Evolutionary conservation across 2,888 invertebrate genomes (phyloP), one percentile per base, ranked within the genome.

Genomic region (Athalia circularis): DNA sequence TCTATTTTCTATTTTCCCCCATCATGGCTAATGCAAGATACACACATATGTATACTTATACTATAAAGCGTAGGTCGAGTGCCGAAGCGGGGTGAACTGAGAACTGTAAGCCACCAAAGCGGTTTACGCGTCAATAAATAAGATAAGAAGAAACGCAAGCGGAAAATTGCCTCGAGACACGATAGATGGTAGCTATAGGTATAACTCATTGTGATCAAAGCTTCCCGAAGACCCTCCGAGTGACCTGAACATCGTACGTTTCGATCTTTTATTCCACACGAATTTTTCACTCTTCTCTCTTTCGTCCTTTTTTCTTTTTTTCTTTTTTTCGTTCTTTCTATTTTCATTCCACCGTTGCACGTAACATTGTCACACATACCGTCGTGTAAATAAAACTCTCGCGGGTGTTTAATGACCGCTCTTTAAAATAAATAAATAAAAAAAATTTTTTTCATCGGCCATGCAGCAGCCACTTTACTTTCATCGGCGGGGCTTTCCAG

Each of bases 91-190:
- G 50, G 52, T 43, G 43, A 29, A 29, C 29, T 2, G 29, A 29
- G 29, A 29, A 29, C 29, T 29, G 29, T 29, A 29, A 65, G 64
- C 9, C 47, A 68, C 52, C 13, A 68, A 68, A 52, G 9, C 52
- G 52, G 29, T 68, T 68, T 68, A 68, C 67, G 8, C 67, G 9
- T 52, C 67, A 11, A 68, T 68, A 15, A 68, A 65, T 47, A 65
- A 65, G 47, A 65, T 48, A 48, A 48, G 65, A 15, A 50, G 9
- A 68, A 9, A 68, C 67, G 29, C 5, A 68, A 68, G 43, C 52
- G 67, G 54, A 43, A 68, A 4, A 68, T 67, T 67, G 50, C 52
- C n/a, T 52, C 43, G 5, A 5, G 54, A 4, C 47, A 47, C 48
- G 65, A 47, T 13, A 65, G 48, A 29, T n/a, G 1, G 48, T 13